Evolutionary conservation across 2,797 vertebrate genomes (phyloP).

Genomic region (Cheirogaleus major): DNA sequence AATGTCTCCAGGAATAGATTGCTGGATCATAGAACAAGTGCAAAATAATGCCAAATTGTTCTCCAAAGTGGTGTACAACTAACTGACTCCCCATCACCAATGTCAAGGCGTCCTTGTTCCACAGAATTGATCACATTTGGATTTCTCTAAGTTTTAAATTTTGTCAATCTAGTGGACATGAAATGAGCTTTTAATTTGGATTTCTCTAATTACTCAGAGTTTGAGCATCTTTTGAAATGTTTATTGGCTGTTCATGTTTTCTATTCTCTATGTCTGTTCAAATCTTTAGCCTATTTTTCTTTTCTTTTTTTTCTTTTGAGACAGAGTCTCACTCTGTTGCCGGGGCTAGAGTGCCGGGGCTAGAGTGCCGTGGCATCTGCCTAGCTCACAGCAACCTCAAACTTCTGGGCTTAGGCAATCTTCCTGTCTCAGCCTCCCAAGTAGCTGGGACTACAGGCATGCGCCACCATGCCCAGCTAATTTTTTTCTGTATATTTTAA

Average conservation of each 20-base stretch:
- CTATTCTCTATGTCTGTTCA: background rate
- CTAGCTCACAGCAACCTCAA: too few species aligned
- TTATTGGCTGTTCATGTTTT: constrained; percentile 4
- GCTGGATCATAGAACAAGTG: background rate
- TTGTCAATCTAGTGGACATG: background rate
- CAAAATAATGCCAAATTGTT: background rate
- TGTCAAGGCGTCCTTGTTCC: background rate
- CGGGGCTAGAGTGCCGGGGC: too few species aligned
- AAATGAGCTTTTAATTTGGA: constrained; percentile 12
- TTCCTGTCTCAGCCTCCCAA: too few species aligned
- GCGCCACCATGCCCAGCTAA: too few species aligned
- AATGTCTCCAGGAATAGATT: background rate
- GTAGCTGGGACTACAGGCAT: too few species aligned
- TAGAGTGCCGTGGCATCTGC: too few species aligned
- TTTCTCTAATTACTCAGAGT: constrained; percentile 8
- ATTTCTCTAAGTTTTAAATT: constrained; percentile 15
- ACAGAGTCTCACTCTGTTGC: too few species aligned
- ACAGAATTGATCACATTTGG: background rate
- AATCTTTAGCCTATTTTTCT: background rate
- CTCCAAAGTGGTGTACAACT: background rate
- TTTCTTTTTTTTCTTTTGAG: background rate
- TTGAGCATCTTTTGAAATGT: constrained; percentile 4
- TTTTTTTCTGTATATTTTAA: too few species aligned
- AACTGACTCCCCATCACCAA: background rate
- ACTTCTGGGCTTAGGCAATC: too few species aligned